Conservation (phyloP, 2,797 vertebrate species). For the Lutjanus argentimaculatus region DNA sequence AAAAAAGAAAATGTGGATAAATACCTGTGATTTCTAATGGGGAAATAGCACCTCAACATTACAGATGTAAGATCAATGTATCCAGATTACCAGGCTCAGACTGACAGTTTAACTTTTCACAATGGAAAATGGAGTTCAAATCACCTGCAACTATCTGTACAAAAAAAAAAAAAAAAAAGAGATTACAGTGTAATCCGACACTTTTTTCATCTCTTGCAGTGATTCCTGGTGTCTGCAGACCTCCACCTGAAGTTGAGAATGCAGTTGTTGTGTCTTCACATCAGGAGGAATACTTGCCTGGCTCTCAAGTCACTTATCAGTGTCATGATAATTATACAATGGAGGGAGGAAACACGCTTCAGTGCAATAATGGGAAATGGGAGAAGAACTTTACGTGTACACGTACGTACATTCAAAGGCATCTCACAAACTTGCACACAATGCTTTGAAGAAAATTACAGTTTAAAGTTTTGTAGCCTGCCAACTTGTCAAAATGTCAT, state of each 20-base stretch:
- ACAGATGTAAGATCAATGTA: rapidly evolving
- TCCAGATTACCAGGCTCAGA: background rate
- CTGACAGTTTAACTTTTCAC: rapidly evolving
- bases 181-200: background rate
- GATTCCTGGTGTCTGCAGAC: rapidly evolving
- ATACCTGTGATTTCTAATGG: slow-evolving; percentile 60
- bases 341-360: background rate
- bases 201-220: slow-evolving; percentile 51
- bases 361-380: slow-evolving; percentile 52
- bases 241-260: slow-evolving; percentile 61
- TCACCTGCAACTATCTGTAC: slow-evolving; percentile 23
- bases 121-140: slow-evolving; percentile 46
- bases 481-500: background rate
- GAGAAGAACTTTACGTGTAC: slow-evolving; percentile 8
- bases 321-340: slow-evolving; percentile 29
- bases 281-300: slow-evolving; percentile 43
- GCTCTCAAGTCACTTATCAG: slow-evolving; percentile 36
- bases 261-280: slow-evolving; percentile 9
- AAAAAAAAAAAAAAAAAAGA: no score
- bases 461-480: background rate
- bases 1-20: slow-evolving; percentile 27
- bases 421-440: background rate
- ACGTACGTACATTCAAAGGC: slow-evolving; percentile 43
- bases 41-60: rapidly evolving
- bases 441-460: background rate